A percentile compares a stretch with the other conserved stretches of the same genome.
Conservation (phyloP, 2,797 vertebrate species). For the Helostoma temminkii region DNA sequence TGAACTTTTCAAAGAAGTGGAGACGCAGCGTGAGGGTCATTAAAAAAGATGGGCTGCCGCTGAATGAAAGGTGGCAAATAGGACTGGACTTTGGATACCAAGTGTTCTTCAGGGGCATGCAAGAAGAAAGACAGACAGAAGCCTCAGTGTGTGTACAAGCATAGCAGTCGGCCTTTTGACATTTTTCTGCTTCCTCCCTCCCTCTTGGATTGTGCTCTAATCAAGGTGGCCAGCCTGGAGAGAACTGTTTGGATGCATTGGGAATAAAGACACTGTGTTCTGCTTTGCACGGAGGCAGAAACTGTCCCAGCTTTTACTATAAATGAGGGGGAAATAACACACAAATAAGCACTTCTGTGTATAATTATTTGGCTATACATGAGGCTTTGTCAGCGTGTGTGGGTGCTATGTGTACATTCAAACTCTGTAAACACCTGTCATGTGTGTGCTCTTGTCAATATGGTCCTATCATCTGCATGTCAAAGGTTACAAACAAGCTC, state of each 20-base stretch:
- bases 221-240: conserved; percentile 38
- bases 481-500: conserved; percentile 72
- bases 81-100: conserved; percentile 29
- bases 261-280: conserved; percentile 24
- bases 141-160: conserved; percentile 23
- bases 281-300: conserved; percentile 20
- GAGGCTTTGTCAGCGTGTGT: neutral
- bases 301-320: neutral
- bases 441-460: conserved; percentile 43
- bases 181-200: conserved; percentile 6
- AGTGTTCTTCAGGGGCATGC: conserved; percentile 26
- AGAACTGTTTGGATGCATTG: conserved; percentile 26
- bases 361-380: conserved; percentile 21
- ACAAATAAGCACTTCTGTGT: conserved; percentile 19
- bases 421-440: conserved; percentile 55
- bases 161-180: conserved; percentile 35
- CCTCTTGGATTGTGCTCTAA: conserved; percentile 37
- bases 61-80: conserved; percentile 56
- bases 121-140: conserved; percentile 17
- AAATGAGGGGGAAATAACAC: conserved; percentile 26
- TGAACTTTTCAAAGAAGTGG: conserved; percentile 70
- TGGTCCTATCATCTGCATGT: conserved; percentile 59
- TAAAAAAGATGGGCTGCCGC: conserved; percentile 58
- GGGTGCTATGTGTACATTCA: conserved; percentile 39
- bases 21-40: conserved; percentile 56